phyloP scores from a whole-genome alignment of 2,888 invertebrate genomes.

The Eudasyphora cyanicolor region DNA sequence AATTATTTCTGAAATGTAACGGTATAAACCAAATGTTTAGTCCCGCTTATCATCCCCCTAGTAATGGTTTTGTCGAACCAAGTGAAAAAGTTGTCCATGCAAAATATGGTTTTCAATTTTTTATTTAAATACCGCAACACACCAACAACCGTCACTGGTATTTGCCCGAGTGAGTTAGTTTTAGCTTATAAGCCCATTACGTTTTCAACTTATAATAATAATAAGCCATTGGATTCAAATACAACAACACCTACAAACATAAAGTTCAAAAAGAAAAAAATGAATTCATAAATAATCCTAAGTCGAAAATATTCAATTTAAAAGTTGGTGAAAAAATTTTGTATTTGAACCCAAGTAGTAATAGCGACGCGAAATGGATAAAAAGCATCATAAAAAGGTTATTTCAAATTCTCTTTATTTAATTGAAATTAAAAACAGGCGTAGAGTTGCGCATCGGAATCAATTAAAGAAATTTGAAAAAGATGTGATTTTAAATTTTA shows the following conservation, averaged over 20 bases:
- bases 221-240: no score
- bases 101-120: conserved; percentile 21
- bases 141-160: conserved; percentile 23
- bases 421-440: no score
- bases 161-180: no score
- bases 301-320: background rate
- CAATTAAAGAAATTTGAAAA: no score
- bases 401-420: no score
- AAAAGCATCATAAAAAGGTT: conserved; percentile 13
- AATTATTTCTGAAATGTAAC: no score
- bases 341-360: conserved; percentile 18
- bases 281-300: background rate
- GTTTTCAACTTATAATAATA: no score
- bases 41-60: no score
- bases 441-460: no score
- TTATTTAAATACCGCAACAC: conserved; percentile 36
- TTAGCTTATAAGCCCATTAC: no score
- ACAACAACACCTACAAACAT: background rate
- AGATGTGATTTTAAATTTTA: no score
- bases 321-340: conserved; percentile 29
- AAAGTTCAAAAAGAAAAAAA: conserved; percentile 7
- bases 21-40: no score
- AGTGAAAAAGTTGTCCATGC: background rate
- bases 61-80: conserved; percentile 24
- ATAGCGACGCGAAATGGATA: conserved; percentile 20